phyloP scores from a whole-genome alignment of 2,888 invertebrate genomes.

The Camptogramma bilineatum region DNA sequence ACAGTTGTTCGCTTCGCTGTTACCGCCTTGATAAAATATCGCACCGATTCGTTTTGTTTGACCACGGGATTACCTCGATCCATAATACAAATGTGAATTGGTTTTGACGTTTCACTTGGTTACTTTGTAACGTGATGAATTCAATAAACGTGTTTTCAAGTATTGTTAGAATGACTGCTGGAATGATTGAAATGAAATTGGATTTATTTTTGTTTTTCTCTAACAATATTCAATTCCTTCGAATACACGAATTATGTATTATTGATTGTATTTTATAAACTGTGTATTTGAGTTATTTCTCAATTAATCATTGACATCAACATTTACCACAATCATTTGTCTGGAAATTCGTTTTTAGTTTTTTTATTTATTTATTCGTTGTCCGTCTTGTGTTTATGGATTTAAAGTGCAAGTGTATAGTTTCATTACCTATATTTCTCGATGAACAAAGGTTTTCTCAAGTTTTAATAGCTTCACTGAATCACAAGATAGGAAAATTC shows the following conservation, averaged over 20 bases:
- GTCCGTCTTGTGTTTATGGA: too few species aligned
- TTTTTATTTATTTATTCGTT: too few species aligned
- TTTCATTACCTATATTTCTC: too few species aligned
- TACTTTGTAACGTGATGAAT: constrained; percentile 9
- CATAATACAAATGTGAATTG: constrained; percentile 37
- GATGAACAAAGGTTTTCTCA: too few species aligned
- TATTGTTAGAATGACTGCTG: constrained; percentile 4
- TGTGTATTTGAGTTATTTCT: neutral
- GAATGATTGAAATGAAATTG: constrained; percentile 6
- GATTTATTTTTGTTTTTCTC: constrained; percentile 19
- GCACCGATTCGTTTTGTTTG: constrained; percentile 67
- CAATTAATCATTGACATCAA: too few species aligned
- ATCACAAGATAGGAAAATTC: too few species aligned
- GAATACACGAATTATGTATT: neutral
- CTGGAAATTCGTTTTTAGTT: too few species aligned
- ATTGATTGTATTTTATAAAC: neutral
- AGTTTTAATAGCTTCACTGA: too few species aligned
- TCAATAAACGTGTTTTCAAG: constrained; percentile 1
- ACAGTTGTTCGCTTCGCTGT: constrained; percentile 83
- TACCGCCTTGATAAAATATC: constrained; percentile 77
- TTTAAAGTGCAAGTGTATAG: too few species aligned
- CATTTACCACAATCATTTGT: too few species aligned
- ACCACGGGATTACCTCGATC: constrained; percentile 53
- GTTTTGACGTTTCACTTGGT: constrained; percentile 31
- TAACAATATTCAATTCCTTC: neutral